Conservation (phyloP, 2,797 vertebrate genomes). For the Aphelocoma californica region DNA sequence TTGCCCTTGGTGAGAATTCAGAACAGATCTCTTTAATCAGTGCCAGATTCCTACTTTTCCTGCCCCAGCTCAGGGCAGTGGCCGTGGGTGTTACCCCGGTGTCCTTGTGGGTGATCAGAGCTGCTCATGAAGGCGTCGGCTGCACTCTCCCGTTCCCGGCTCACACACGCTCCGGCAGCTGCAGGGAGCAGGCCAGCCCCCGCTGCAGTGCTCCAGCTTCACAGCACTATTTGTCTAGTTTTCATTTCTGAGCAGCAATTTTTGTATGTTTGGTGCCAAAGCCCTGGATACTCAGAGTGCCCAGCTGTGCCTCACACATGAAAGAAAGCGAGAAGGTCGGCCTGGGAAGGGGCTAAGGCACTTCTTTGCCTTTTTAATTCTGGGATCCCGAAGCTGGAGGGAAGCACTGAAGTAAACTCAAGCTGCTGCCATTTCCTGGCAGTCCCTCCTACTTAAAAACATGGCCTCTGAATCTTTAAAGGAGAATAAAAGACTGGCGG, state of each 20-base stretch:
- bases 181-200: constrained; percentile 1
- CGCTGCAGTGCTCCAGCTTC: background rate
- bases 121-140: background rate
- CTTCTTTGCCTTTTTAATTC: background rate
- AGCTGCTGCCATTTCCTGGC: background rate
- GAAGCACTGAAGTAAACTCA: background rate
- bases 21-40: background rate
- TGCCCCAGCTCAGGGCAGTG: background rate
- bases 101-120: background rate
- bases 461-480: background rate
- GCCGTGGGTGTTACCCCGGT: background rate
- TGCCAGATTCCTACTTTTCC: background rate
- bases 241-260: constrained; percentile 17
- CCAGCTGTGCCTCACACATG: background rate
- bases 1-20: background rate
- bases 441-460: background rate
- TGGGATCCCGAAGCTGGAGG: background rate
- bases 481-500: background rate
- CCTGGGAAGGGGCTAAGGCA: background rate
- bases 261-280: constrained; percentile 6
- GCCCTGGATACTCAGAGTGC: background rate
- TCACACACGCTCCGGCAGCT: background rate
- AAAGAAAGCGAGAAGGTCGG: background rate
- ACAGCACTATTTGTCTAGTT: background rate
- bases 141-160: background rate